Evolutionary conservation across 2,113 vertebrate species (phyloP).

Genomic region (Chitala chitala): DNA sequence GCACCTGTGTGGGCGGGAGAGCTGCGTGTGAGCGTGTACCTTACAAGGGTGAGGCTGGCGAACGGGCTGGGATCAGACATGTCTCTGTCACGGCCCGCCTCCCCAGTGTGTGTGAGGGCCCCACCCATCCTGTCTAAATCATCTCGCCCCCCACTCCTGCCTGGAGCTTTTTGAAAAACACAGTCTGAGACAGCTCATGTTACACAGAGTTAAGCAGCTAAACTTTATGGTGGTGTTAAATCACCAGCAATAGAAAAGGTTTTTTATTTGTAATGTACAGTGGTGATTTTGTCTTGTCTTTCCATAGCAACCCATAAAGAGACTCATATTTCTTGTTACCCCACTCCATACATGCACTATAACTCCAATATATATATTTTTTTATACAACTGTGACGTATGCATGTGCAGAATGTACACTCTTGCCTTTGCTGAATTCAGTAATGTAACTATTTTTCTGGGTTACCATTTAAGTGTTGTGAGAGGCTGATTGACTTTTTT

Average conservation of each 20-base stretch:
- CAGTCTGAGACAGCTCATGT: background rate
- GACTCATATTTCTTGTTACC: too few relatives aligned
- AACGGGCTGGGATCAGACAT: background rate
- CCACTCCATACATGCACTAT: too few relatives aligned
- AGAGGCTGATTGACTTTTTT: too few relatives aligned
- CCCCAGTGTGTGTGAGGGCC: background rate
- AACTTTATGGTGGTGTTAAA: background rate
- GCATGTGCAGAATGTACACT: too few relatives aligned
- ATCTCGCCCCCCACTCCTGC: background rate
- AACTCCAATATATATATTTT: too few relatives aligned
- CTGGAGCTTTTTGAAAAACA: background rate
- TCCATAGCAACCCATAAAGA: too few relatives aligned
- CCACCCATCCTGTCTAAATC: background rate
- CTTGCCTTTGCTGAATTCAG: too few relatives aligned
- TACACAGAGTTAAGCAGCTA: too few relatives aligned
- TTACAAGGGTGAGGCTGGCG: constrained; percentile 63
- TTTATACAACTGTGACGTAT: too few relatives aligned
- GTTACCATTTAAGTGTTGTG: too few relatives aligned
- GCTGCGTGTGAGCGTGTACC: constrained; percentile 49
- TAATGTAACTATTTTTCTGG: too few relatives aligned
- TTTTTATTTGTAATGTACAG: background rate
- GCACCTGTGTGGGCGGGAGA: constrained; percentile 57
- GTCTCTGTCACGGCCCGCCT: background rate
- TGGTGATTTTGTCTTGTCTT: background rate
- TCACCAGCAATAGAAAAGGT: background rate